Conservation (phyloP, 2,888 invertebrate genomes). For the Scelioninae gen. 2 region DNA sequence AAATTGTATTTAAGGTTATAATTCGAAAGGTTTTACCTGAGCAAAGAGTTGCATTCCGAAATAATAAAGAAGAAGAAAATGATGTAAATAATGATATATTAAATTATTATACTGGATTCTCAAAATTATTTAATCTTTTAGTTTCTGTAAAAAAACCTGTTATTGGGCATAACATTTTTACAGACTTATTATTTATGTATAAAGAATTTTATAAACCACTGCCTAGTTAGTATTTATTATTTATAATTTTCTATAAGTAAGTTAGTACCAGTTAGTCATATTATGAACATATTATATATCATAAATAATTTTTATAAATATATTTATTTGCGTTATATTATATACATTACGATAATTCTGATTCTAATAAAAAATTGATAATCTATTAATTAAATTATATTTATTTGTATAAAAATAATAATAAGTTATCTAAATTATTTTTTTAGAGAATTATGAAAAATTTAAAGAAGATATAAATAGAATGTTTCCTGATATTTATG, state of each 20-base stretch:
- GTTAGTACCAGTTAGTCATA: no score
- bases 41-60: not conserved
- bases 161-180: constrained; percentile 85
- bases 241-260: no score
- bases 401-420: no score
- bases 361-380: no score
- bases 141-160: constrained; percentile 81
- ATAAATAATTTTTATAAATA: no score
- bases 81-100: constrained; percentile 77
- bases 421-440: no score
- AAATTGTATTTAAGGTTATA: no score
- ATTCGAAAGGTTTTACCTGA: no score
- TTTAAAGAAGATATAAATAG: constrained; percentile 81
- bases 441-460: constrained; percentile 76
- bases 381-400: not conserved
- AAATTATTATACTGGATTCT: constrained; percentile 80
- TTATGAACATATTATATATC: no score
- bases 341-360: no score
- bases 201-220: constrained; percentile 84
- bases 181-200: constrained; percentile 83
- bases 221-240: constrained; percentile 76
- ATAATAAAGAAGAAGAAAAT: constrained; percentile 62
- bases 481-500: constrained; percentile 83
- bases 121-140: constrained; percentile 81
- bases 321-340: no score